phyloP scores from a whole-genome alignment of 2,888 invertebrate genomes.

The Apomyelois bistriatella region DNA sequence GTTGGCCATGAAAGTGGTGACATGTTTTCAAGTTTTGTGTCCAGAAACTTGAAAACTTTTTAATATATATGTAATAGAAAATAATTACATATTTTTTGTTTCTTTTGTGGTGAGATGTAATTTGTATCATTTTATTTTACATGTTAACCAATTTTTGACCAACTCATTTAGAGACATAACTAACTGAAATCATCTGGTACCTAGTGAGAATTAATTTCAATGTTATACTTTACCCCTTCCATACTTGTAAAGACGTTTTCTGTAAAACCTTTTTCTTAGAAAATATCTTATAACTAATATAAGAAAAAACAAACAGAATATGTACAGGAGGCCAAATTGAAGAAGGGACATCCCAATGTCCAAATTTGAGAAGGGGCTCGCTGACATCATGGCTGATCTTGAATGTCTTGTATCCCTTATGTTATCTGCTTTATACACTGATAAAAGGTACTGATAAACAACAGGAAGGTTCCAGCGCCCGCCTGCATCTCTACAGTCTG shows the following conservation, averaged over 20 bases:
- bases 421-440: constrained; percentile 59
- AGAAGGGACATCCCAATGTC: constrained; percentile 83
- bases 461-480: constrained; percentile 82
- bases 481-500: constrained; percentile 80
- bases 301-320: constrained; percentile 86
- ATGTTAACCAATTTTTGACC: not conserved
- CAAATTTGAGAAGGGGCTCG: constrained; percentile 81
- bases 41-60: too few species aligned
- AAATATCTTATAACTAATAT: constrained; percentile 88
- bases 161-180: not conserved
- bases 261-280: constrained; percentile 83
- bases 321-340: constrained; percentile 83
- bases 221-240: constrained; percentile 86
- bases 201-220: constrained; percentile 18
- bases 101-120: too few species aligned
- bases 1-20: too few species aligned
- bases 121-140: not conserved
- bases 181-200: constrained; percentile 2
- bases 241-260: constrained; percentile 86
- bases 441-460: constrained; percentile 82
- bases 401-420: constrained; percentile 41
- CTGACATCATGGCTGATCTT: constrained; percentile 37
- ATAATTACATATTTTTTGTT: too few species aligned
- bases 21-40: too few species aligned
- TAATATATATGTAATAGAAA: too few species aligned